Conservation (phyloP, 2,797 vertebrate genomes). For the Parauchenoglanis ngamensis region DNA sequence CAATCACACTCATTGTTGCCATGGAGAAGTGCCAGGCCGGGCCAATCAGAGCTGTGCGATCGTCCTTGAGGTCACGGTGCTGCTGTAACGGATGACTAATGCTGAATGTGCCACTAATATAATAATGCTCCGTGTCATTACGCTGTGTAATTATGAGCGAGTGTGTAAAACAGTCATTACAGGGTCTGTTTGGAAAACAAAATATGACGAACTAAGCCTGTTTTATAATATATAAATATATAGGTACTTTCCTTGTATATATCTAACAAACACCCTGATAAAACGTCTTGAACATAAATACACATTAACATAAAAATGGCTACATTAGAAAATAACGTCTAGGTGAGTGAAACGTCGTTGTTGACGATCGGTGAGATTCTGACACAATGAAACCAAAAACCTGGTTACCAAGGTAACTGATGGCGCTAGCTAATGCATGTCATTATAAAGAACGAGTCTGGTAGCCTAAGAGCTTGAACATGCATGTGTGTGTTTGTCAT, state of each 20-base stretch:
- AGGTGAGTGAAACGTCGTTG: background rate
- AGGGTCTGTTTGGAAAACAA: background rate
- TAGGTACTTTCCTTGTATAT: no score
- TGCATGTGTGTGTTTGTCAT: background rate
- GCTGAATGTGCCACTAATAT: slow-evolving; percentile 30
- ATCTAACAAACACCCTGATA: background rate
- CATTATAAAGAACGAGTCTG: background rate
- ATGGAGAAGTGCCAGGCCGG: slow-evolving; percentile 6
- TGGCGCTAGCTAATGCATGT: background rate
- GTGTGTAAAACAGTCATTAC: slow-evolving; percentile 19
- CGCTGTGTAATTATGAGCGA: slow-evolving; percentile 11
- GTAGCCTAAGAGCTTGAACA: background rate
- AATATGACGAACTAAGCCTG: background rate
- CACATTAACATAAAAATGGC: background rate
- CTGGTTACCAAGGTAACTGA: background rate
- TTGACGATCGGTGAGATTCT: background rate
- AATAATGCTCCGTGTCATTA: slow-evolving; percentile 28
- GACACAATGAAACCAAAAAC: background rate
- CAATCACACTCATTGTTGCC: slow-evolving; percentile 27
- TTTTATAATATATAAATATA: background rate
- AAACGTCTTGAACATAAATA: background rate
- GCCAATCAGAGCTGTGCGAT: background rate
- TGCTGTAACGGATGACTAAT: slow-evolving; percentile 33
- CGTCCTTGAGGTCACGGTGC: slow-evolving; percentile 2
- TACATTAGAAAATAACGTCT: background rate